A percentile compares a stretch with the other conserved stretches of the same genome.
These are phyloP conservation scores for Microtus oregoni DNA, from an alignment of 2,113 vertebrate genomes.

Conservation along the genomic window DNA sequence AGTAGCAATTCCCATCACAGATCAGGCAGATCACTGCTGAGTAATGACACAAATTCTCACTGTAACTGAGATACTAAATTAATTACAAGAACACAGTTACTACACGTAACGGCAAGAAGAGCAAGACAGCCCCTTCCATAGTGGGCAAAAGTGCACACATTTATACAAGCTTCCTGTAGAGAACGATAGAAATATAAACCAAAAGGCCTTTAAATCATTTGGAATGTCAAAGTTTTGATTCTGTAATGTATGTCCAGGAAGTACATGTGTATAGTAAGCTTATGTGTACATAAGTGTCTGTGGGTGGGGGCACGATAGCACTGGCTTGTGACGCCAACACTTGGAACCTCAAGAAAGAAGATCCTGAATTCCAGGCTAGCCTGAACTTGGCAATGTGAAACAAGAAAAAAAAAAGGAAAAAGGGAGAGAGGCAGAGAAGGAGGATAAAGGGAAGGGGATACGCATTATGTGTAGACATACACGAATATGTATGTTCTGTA, in stretches of 20 bases:
- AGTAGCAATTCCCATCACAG: not conserved
- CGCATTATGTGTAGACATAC: not conserved
- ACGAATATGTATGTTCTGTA: not conserved
- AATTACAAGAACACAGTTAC: not conserved
- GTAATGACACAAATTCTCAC: not conserved
- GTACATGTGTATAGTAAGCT: not conserved
- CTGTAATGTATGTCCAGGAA: not conserved
- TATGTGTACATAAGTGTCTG: not conserved
- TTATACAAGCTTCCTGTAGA: not conserved
- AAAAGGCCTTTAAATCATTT: conserved; percentile 10
- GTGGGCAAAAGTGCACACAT: not conserved
- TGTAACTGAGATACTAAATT: not conserved
- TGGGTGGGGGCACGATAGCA: not conserved
- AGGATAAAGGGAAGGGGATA: not conserved
- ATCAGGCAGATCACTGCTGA: not conserved
- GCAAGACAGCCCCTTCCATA: not conserved
- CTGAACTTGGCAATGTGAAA: not conserved
- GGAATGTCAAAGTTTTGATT: not conserved
- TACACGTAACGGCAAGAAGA: not conserved
- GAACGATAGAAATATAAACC: not conserved
- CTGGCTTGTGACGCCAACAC: not conserved
- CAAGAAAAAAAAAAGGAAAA: not conserved
- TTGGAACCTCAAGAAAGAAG: not conserved
- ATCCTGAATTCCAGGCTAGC: not conserved
- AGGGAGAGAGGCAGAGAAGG: not conserved